phyloP scores from a whole-genome alignment of 2,113 vertebrate species.

The Octodon degus region DNA sequence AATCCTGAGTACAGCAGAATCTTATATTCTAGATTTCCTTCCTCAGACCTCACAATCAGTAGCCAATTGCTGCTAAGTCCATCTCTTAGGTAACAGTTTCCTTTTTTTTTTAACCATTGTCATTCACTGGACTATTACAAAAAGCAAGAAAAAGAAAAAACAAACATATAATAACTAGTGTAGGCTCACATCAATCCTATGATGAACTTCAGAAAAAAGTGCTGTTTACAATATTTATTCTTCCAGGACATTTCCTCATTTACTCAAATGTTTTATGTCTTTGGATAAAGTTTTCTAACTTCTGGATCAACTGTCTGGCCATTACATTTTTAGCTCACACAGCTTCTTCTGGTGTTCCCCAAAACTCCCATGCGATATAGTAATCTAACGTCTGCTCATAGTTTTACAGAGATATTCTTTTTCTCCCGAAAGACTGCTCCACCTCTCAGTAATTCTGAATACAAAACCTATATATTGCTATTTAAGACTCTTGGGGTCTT shows the following conservation, averaged over 20 bases:
- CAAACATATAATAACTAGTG: not conserved
- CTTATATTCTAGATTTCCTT: not conserved
- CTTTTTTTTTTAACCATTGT: not conserved
- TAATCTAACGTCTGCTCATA: not conserved
- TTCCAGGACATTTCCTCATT: constrained; percentile 27
- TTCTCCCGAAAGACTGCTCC: not conserved
- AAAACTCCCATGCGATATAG: not conserved
- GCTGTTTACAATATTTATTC: not conserved
- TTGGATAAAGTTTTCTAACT: not conserved
- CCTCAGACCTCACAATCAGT: not conserved
- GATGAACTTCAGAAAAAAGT: constrained; percentile 14
- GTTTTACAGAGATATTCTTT: not conserved
- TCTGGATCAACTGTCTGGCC: not conserved
- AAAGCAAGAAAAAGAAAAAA: not conserved
- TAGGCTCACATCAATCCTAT: not conserved
- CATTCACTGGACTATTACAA: not conserved
- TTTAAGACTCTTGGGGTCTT: not conserved
- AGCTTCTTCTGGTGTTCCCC: not conserved
- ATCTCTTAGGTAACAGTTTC: not conserved
- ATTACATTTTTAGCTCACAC: not conserved
- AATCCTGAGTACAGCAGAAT: not conserved
- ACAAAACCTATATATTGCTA: not conserved
- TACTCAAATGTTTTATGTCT: not conserved
- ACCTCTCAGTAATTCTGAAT: not conserved
- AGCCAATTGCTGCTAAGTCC: not conserved